A percentile compares a stretch with the other conserved stretches of the same genome.
Conservation (phyloP, 2,113 vertebrate species). For the Scopus umbretta region DNA sequence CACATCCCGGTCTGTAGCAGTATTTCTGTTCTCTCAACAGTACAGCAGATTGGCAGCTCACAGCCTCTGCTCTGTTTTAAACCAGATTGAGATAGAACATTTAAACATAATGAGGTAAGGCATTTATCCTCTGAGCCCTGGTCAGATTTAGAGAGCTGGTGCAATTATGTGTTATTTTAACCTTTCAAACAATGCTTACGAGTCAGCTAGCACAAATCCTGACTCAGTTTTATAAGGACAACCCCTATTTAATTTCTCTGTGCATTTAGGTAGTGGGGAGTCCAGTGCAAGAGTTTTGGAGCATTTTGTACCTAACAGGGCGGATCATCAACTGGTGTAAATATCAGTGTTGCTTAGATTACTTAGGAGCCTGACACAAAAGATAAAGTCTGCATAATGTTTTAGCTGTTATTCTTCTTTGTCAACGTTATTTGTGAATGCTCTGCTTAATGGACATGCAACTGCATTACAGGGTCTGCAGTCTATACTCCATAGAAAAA, state of each 20-base stretch:
- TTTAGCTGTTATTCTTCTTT: not conserved
- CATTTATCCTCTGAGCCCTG: slow-evolving; percentile 38
- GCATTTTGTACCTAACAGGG: not conserved
- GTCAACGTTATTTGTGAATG: not conserved
- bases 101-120: slow-evolving; percentile 18
- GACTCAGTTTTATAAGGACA: slow-evolving; percentile 38
- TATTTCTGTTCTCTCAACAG: not conserved
- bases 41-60: not conserved
- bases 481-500: not conserved
- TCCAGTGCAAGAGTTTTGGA: not conserved
- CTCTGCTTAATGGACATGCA: not conserved
- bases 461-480: not conserved
- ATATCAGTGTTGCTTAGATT: not conserved
- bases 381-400: not conserved
- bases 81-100: slow-evolving; percentile 18
- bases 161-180: slow-evolving; percentile 18
- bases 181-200: slow-evolving; percentile 17
- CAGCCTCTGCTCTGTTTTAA: slow-evolving; percentile 16
- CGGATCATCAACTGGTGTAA: not conserved
- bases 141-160: slow-evolving; percentile 40
- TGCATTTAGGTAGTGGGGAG: not conserved
- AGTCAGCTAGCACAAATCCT: slow-evolving; percentile 12
- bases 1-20: not conserved
- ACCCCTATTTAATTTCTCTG: not conserved
- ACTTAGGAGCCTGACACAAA: not conserved